phyloP scores from a whole-genome alignment of 2,888 invertebrate genomes.

The Augochlorella aurata region DNA sequence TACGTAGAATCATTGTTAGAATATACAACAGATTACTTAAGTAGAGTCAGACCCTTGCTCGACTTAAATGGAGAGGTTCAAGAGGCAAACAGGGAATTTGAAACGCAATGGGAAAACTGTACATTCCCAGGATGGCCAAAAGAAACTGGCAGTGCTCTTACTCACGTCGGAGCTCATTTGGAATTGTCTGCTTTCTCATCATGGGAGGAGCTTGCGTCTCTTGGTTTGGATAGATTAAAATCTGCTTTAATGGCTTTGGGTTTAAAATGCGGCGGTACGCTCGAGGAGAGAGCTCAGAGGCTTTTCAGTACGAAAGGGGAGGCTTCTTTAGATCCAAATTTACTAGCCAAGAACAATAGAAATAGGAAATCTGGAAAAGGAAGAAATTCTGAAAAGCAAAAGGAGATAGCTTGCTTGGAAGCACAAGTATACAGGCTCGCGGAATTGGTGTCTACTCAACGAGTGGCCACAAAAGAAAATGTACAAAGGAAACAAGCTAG shows the following conservation, averaged over 20 bases:
- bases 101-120: constrained; percentile 93
- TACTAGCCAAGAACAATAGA: constrained; percentile 93
- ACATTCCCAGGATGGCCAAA: constrained; percentile 98
- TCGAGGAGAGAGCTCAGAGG: constrained; percentile 98
- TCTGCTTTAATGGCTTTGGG: constrained; percentile 98
- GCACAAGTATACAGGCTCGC: constrained; percentile 94
- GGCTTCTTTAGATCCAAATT: constrained; percentile 93
- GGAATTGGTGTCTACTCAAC: constrained; percentile 91
- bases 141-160: constrained; percentile 95
- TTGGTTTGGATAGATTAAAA: constrained; percentile 98
- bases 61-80: constrained; percentile 92
- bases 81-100: constrained; percentile 90
- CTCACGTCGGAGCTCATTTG: constrained; percentile 97
- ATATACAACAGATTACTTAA: constrained; percentile 92
- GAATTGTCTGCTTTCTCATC: constrained; percentile 99
- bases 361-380: constrained; percentile 87
- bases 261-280: constrained; percentile 98
- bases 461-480: constrained; percentile 97
- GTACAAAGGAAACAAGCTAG: constrained; percentile 99
- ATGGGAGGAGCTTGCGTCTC: constrained; percentile 97
- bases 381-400: constrained; percentile 88
- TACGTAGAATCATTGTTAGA: constrained; percentile 93
- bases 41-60: constrained; percentile 92
- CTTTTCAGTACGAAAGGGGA: constrained; percentile 98
- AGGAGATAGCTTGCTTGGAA: constrained; percentile 94